Evolutionary conservation across 2,797 vertebrate species (phyloP).

Genomic region (Enteromius argenteus): DNA sequence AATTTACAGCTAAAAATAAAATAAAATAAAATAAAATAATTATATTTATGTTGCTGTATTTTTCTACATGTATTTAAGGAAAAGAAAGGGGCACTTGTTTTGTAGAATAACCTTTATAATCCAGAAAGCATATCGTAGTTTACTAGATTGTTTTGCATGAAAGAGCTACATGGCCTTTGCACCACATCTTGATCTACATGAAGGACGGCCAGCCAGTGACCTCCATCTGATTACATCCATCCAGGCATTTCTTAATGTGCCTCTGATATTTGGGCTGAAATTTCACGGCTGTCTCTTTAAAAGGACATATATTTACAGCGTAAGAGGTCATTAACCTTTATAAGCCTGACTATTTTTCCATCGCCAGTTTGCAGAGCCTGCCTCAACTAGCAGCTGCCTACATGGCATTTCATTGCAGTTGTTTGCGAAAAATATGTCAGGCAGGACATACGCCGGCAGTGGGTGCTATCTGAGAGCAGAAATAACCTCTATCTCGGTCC

Average conservation of each 20-base stretch:
- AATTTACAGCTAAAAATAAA: not conserved
- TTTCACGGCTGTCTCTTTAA: slow-evolving; percentile 53
- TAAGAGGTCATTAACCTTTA: slow-evolving; percentile 59
- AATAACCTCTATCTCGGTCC: slow-evolving; percentile 19
- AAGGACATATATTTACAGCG: slow-evolving; percentile 38
- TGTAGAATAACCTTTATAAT: not conserved
- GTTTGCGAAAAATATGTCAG: slow-evolving; percentile 25
- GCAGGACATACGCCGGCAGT: not conserved
- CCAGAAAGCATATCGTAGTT: not conserved
- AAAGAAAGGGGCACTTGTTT: not conserved
- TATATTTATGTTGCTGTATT: not conserved
- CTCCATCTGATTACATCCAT: slow-evolving; percentile 27
- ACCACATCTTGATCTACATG: not conserved
- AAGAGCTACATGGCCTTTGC: not conserved
- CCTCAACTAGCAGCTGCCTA: slow-evolving; percentile 30
- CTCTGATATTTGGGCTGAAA: slow-evolving; percentile 31
- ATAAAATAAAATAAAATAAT: not conserved
- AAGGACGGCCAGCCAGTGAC: not conserved
- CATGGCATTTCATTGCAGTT: slow-evolving; percentile 35
- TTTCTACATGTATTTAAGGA: not conserved
- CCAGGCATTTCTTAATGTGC: slow-evolving; percentile 38
- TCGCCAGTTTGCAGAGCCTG: slow-evolving; percentile 27
- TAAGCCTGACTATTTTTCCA: slow-evolving; percentile 41
- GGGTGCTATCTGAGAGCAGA: slow-evolving; percentile 19
- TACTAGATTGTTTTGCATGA: not conserved